Evolutionary conservation across 2,888 invertebrate species (phyloP), one percentile per base, ranked within the genome.

Genomic region (Conomelus anceps): DNA sequence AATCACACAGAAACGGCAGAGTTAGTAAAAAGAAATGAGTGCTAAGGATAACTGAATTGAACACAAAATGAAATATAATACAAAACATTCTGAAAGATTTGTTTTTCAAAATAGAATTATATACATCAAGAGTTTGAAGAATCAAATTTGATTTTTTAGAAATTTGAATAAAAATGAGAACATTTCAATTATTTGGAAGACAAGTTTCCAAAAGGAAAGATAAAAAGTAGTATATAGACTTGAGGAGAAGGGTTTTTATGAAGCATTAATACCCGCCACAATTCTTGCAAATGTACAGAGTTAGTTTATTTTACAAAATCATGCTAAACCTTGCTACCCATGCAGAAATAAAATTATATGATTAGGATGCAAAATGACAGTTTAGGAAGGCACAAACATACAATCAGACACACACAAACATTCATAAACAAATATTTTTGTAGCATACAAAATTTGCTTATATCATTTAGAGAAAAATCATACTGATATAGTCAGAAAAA

Each of bases 241-340:
- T 91, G 91, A 91, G 90, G 90, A 91, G 91, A 91, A 91, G 91
- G 91, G 91, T 89, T 63, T 86, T 41, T 88, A 85, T 88, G 87
- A 91, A 91, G 91, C 91, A 88, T 91, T 91, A 91, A 89, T 91
- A 86, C 9, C 88, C 89, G 88, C 89, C 88, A 87, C 90, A 89
- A 90, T 84, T 34, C 90, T 88, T 90, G 90, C 90, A 85, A 84
- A 88, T 90, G 85, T 29, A 89, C 23, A 88, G 87, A 89, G 89
- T 87, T 41, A 23, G 22, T 26, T 29, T 84, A n/a, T n/a, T 85
- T 20, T 85, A 85, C 24, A 85, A 85, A 9, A 85, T 23, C 86
- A 7, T 86, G 86, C 86, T 23, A 20, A 24, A 9, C 7, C 86
- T 24, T 86, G 86, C 86, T 86, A 13, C 63, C 63, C 63, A 63